Percentiles rank a stretch among this genome's conserved stretches.
Conservation (phyloP, 2,797 vertebrate species). For the Eremophila alpestris region DNA sequence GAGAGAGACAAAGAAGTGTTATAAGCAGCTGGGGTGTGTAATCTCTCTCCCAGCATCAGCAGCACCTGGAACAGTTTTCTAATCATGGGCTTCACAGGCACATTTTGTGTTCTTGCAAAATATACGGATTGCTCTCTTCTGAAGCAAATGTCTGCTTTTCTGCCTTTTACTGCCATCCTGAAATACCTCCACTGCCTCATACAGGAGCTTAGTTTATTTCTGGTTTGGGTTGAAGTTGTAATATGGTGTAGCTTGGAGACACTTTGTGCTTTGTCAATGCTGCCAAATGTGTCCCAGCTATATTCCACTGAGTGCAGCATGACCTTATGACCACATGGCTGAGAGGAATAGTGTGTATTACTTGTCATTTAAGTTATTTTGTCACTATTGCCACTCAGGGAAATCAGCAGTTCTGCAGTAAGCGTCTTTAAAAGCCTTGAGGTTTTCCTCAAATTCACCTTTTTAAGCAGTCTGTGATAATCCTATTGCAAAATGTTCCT, state of each 20-base stretch:
- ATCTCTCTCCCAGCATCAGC: neutral
- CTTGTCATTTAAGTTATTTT: neutral
- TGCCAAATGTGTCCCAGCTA: neutral
- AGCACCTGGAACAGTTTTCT: neutral
- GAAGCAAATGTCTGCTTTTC: slow-evolving; percentile 36
- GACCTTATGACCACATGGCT: slow-evolving; percentile 26
- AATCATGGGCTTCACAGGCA: neutral
- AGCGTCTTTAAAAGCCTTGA: slow-evolving; percentile 6
- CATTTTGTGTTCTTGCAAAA: neutral
- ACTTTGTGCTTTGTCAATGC: neutral
- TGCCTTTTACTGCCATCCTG: slow-evolving; percentile 35
- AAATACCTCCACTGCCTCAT: neutral
- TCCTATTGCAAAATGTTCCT: neutral
- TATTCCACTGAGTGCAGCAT: neutral
- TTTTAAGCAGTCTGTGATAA: slow-evolving; percentile 25
- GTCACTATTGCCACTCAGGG: slow-evolving; percentile 14
- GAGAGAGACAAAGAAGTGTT: neutral
- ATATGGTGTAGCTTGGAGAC: neutral
- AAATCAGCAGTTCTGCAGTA: slow-evolving; percentile 32
- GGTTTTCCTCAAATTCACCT: slow-evolving; percentile 55
- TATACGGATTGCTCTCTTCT: neutral
- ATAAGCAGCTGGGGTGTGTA: neutral
- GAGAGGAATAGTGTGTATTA: neutral
- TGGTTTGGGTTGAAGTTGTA: neutral
- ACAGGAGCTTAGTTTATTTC: slow-evolving; percentile 18